phyloP scores from a whole-genome alignment of 2,113 vertebrate genomes.

The Podarcis raffonei region DNA sequence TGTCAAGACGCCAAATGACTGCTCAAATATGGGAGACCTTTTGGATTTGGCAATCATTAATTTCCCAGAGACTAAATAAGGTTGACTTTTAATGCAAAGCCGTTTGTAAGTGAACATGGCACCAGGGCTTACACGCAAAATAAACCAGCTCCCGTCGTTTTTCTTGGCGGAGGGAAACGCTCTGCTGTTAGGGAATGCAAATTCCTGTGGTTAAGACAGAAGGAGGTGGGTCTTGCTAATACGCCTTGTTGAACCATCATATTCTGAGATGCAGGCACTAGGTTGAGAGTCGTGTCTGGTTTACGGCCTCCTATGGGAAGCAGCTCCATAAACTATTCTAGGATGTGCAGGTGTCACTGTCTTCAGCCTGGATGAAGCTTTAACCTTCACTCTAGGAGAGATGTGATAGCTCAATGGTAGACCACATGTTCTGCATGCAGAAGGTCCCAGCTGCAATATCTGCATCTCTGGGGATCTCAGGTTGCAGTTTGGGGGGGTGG shows the following conservation, averaged over 20 bases:
- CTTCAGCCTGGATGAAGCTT: background rate
- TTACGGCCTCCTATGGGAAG: background rate
- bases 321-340: background rate
- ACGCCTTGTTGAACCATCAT: background rate
- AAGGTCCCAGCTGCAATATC: background rate
- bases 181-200: constrained; percentile 19
- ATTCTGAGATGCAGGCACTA: background rate
- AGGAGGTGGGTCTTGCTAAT: background rate
- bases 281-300: background rate
- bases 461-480: background rate
- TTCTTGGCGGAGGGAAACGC: background rate
- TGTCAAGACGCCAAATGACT: constrained; percentile 59
- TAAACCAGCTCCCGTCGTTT: constrained; percentile 7
- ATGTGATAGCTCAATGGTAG: background rate
- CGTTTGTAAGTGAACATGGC: constrained; percentile 45
- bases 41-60: constrained; percentile 56
- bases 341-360: background rate
- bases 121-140: constrained; percentile 32
- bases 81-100: constrained; percentile 52
- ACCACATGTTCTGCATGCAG: background rate
- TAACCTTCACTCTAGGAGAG: background rate
- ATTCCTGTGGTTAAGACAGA: constrained; percentile 15
- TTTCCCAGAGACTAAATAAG: constrained; percentile 56
- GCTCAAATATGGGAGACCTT: constrained; percentile 50
- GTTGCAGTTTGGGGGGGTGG: background rate